Percentiles rank a stretch among this genome's conserved stretches.
phyloP scores from a whole-genome alignment of 2,797 vertebrate genomes.

The Melanotaenia nigrans region DNA sequence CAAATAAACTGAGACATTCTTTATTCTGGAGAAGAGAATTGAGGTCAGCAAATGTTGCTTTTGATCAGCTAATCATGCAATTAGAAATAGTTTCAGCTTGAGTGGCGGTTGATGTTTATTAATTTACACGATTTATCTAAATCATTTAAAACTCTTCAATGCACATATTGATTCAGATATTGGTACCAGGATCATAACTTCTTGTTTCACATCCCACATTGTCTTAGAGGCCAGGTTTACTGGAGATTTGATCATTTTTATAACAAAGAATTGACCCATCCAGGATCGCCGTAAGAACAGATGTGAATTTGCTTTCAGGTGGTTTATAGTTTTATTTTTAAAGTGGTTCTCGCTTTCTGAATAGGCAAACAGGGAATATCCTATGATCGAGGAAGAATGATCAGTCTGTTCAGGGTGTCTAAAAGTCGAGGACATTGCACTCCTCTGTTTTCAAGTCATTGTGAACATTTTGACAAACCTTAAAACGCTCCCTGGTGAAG shows the following conservation, averaged over 20 bases:
- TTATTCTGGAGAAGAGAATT: too few species aligned
- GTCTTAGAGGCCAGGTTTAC: conserved; percentile 1
- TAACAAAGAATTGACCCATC: conserved; percentile 24
- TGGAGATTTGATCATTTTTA: conserved; percentile 28
- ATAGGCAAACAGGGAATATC: conserved; percentile 55
- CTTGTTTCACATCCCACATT: neutral
- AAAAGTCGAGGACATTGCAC: conserved; percentile 27
- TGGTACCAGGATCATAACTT: neutral
- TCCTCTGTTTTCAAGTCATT: conserved; percentile 36
- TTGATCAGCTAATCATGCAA: neutral
- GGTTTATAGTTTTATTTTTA: conserved; percentile 47
- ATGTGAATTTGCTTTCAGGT: conserved; percentile 43
- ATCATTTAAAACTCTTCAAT: neutral
- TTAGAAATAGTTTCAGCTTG: too few species aligned
- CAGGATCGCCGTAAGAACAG: conserved; percentile 49
- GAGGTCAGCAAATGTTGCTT: neutral
- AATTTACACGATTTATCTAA: neutral
- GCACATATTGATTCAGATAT: neutral
- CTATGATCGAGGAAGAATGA: conserved; percentile 36
- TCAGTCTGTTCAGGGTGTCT: conserved; percentile 27
- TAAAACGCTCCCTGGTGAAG: conserved; percentile 16
- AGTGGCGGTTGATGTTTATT: neutral
- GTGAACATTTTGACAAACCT: conserved; percentile 31
- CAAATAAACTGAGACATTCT: too few species aligned
- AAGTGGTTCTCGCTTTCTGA: conserved; percentile 44